Conservation (phyloP, 2,888 invertebrate species). For the Lithophane ornitopus region DNA sequence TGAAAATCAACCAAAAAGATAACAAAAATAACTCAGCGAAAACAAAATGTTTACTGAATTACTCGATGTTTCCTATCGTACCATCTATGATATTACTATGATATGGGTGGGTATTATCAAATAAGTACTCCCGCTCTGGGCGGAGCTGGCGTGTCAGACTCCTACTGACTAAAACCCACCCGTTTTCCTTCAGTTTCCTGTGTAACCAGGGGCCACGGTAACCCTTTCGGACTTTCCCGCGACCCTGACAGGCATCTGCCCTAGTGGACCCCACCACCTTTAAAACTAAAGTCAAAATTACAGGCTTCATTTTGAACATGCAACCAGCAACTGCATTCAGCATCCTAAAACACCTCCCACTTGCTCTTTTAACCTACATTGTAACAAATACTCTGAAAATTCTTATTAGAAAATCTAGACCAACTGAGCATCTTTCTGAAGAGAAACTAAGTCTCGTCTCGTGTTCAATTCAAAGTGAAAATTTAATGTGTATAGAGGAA, state of each 20-base stretch:
- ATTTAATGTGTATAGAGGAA: conserved; percentile 42
- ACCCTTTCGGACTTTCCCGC: no score
- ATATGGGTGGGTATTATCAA: no score
- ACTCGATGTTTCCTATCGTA: neutral
- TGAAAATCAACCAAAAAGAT: neutral
- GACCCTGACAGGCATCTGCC: no score
- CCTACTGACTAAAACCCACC: no score
- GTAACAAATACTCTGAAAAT: conserved; percentile 39
- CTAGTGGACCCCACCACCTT: neutral
- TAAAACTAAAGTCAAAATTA: neutral
- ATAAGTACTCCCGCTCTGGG: no score
- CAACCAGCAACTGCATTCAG: conserved; percentile 4
- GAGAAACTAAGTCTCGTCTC: conserved; percentile 34
- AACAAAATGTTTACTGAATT: neutral
- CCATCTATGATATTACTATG: no score
- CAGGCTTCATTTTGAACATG: neutral
- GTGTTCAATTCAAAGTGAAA: conserved; percentile 47
- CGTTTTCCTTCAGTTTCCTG: no score
- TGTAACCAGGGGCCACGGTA: no score
- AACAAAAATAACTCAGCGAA: neutral
- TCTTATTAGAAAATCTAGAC: conserved; percentile 50
- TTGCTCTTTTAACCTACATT: conserved; percentile 25
- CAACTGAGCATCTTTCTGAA: conserved; percentile 28
- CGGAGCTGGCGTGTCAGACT: no score
- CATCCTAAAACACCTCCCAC: conserved; percentile 18